Evolutionary conservation across 2,888 invertebrate genomes (phyloP).

Genomic region (Melipona bicolor): DNA sequence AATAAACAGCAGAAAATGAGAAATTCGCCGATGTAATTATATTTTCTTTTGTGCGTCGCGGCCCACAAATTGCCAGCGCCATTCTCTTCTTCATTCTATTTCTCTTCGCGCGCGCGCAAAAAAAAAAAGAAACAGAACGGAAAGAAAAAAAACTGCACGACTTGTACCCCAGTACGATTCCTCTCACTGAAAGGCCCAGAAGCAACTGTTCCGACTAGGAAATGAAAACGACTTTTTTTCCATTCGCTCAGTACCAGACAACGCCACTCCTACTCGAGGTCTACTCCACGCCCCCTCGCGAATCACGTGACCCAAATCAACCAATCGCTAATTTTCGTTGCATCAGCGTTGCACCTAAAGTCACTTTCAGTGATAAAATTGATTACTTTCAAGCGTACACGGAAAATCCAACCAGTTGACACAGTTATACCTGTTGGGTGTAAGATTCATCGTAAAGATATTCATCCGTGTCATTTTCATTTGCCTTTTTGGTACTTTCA

Average conservation of each 20-base stretch:
- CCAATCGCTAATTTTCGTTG: too few species aligned
- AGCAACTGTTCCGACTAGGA: too few species aligned
- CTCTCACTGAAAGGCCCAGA: too few species aligned
- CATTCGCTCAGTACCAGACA: too few species aligned
- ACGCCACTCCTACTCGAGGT: too few species aligned
- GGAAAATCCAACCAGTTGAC: background rate
- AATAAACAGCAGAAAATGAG: conserved; percentile 30
- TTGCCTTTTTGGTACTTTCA: background rate
- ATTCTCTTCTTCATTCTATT: background rate
- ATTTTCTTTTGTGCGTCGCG: background rate
- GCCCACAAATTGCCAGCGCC: background rate
- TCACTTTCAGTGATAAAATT: background rate
- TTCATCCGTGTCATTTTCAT: background rate
- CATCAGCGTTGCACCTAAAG: too few species aligned
- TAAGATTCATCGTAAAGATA: background rate
- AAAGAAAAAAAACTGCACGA: background rate
- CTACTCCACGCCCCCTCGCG: too few species aligned
- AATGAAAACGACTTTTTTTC: too few species aligned
- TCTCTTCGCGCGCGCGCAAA: too few species aligned
- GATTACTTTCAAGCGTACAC: background rate
- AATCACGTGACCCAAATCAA: too few species aligned
- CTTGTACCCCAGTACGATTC: too few species aligned
- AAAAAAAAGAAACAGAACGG: background rate
- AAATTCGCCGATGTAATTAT: conserved; percentile 22
- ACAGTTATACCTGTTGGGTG: background rate